Evolutionary conservation across 2,113 vertebrate genomes (phyloP).

Genomic region (Aegithalos caudatus): DNA sequence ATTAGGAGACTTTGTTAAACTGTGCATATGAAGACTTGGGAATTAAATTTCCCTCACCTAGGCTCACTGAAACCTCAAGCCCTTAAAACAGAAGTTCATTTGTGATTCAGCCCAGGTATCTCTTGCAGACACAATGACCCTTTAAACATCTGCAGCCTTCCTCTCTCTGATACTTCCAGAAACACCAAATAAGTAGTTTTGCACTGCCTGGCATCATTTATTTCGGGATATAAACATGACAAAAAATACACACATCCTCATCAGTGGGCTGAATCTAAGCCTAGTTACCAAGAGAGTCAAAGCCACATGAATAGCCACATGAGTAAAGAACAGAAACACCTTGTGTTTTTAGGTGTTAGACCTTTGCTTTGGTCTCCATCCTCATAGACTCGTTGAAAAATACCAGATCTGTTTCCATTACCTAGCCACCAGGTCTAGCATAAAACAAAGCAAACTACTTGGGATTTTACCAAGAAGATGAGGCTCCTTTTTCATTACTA

Average conservation of each 20-base stretch:
- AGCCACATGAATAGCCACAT: neutral
- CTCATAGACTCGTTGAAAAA: neutral
- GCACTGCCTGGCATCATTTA: neutral
- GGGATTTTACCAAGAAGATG: neutral
- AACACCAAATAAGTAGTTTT: neutral
- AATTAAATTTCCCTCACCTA: neutral
- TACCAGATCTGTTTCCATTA: neutral
- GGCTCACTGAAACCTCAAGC: neutral
- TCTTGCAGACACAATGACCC: neutral
- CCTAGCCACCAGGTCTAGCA: neutral
- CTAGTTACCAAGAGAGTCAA: neutral
- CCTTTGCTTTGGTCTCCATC: neutral
- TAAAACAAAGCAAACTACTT: neutral
- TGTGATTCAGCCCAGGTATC: neutral
- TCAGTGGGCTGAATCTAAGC: neutral
- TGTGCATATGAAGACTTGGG: neutral
- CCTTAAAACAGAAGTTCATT: accelerated
- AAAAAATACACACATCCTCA: neutral
- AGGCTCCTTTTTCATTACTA: neutral
- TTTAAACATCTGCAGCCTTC: neutral
- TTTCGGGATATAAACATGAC: neutral
- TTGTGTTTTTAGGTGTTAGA: neutral
- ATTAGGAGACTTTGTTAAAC: neutral
- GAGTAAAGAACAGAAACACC: neutral
- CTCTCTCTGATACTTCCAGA: neutral